Evolutionary conservation across 2,888 invertebrate species (phyloP).

Genomic region (Himalopsyche japonica): DNA sequence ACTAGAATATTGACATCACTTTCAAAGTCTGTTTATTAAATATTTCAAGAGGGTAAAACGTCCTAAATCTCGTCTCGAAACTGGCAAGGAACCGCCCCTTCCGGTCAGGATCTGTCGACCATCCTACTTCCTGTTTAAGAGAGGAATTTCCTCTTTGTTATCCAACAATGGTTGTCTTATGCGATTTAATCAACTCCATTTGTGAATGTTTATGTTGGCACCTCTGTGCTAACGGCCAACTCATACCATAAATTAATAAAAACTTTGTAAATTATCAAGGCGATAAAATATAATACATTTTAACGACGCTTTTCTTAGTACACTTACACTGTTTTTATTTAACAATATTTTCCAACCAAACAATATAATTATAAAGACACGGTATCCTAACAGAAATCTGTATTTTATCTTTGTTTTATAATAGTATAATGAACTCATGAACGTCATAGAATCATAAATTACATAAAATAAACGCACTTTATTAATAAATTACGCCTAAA

Average conservation of each 20-base stretch:
- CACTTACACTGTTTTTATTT: no score
- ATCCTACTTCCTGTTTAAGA: neutral
- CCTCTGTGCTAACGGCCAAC: neutral
- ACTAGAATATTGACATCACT: neutral
- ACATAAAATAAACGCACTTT: no score
- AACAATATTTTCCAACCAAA: no score
- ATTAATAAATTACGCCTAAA: no score
- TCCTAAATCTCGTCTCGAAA: neutral
- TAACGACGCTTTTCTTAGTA: neutral
- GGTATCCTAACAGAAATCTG: no score
- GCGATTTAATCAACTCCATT: neutral
- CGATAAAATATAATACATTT: neutral
- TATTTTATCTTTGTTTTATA: no score
- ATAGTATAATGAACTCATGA: no score
- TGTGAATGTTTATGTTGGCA: neutral
- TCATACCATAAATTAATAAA: neutral
- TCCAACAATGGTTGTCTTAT: neutral
- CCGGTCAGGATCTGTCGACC: neutral
- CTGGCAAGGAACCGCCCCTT: neutral
- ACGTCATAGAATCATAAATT: no score
- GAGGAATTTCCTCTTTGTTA: neutral
- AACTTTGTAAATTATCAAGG: neutral
- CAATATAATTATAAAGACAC: no score
- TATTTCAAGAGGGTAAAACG: neutral
- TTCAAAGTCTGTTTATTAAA: neutral